Percentiles rank a stretch among this genome's conserved stretches.
Evolutionary conservation across 2,113 vertebrate species (phyloP).

Genomic region (Microcebus tavaratra): DNA sequence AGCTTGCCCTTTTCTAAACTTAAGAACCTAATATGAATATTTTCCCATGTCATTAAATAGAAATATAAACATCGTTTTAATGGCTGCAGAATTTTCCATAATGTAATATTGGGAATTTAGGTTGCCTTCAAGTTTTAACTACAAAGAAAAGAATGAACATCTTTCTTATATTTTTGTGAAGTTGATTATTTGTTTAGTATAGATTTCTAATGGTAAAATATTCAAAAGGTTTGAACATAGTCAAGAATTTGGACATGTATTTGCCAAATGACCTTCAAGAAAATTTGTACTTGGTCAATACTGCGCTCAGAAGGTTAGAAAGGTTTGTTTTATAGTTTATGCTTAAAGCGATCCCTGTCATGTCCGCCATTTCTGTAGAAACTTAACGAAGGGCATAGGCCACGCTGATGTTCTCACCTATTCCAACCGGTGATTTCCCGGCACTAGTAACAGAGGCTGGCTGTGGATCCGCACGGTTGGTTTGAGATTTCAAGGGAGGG

Average conservation of each 20-base stretch:
- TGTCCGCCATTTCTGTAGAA: slow-evolving; percentile 45
- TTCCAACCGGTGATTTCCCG: slow-evolving; percentile 53
- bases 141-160: neutral
- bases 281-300: neutral
- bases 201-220: slow-evolving; percentile 10
- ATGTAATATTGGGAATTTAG: neutral
- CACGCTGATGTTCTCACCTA: slow-evolving; percentile 52
- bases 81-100: neutral
- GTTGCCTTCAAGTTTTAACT: slow-evolving; percentile 1
- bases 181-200: neutral
- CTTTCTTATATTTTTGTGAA: neutral
- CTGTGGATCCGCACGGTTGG: too few relatives aligned
- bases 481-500: neutral
- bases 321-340: slow-evolving; percentile 50
- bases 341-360: slow-evolving; percentile 34
- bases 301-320: neutral
- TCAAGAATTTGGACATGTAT: neutral
- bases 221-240: neutral
- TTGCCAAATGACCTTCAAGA: neutral
- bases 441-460: neutral
- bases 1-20: neutral
- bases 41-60: neutral
- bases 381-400: slow-evolving; percentile 51
- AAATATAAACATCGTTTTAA: slow-evolving; percentile 15
- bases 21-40: neutral